Evolutionary conservation across 37 sponge, comb jelly and placozoan genomes (phyloP), one percentile per base, ranked within the genome.

Genomic region (Corticium candelabrum): DNA sequence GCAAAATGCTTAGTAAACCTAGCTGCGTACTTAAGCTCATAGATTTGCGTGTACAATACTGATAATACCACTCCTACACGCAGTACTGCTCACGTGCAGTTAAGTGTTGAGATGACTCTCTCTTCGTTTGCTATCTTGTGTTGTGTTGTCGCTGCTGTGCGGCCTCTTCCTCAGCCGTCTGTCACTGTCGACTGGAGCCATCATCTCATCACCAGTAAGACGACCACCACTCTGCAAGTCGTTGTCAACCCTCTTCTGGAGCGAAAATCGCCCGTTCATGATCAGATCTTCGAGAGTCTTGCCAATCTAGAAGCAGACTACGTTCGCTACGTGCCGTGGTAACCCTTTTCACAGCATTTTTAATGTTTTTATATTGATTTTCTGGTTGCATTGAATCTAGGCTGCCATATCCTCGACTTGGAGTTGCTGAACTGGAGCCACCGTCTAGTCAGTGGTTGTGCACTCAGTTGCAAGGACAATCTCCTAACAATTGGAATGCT

Each of bases 251-350:
- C 73, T 4, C 31, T 70, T 4, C 31, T 70, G 35, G 29, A 15
- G 31, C 73, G 73, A 4, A 15, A 70, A 15, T 35, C 35, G 4
- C 73, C 73, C 35, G 31, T 70, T 15, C 36, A 29, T 5, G 36
- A 70, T 5, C 73, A 70, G 73, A 15, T 70, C 33, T 70, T 70
- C 21, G 31, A 29, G 5, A 70, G 73, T 15, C 73, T 70, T 7
- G 36, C 33, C 5, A 5, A 70, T 4, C 73, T 70, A 70, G 29
- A 70, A 4, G 31, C 73, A 7, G 73, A 70, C 31, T 70, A 70
- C 21, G 73, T 70, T 4, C 73, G 73, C 73, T 70, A 70, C 31
- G 73, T 70, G 5, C 73, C 73, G 5, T 70, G 73, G 73, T 50
- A 50, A 11, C 21, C 11, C 62, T 29, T 29, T 35, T 4, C 73